Base-by-base conservation (phyloP, 2,113 vertebrate species). In the Actinemys pallida region DNA sequence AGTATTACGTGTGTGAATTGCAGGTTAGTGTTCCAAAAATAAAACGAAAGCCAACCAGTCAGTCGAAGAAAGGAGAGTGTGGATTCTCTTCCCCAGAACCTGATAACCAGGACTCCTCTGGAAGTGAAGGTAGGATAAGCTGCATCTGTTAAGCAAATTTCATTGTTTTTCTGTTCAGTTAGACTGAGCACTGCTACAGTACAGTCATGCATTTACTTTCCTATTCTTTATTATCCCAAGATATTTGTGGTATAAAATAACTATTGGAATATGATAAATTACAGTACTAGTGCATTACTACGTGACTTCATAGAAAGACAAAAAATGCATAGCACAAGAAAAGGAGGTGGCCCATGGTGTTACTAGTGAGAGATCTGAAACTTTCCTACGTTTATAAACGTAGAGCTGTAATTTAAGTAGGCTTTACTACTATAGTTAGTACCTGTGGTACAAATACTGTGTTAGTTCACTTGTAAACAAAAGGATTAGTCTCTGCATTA, bases 71-170 rank as follows among this genome's bases (percentile, higher is more conserved):
- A 97, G 98, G 98, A 49, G 98, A 99, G 94, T 99, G 99, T 78
- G 99, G 99, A 81, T 99, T 99, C 95, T 99, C 99, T 5, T 99
- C 99, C 9, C 99, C 99, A 0, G 99, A 99, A 96, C 99, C 98
- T 8, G 99, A 99, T 97, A 99, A 98, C 75, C 99, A 99, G 75
- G 99, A 99, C 96, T 99, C 99, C 1, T 99, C 99, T 80, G 99
- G 99, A 93, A 99, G 99, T 86, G 99, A 99, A 98, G 98, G 99
- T 99, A 98, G 92, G 96, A 90, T 49, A 84, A 93, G 22, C 84
- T 52, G 54, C 1, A 3, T 90, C 91, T 80, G 3, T 22, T 42
- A 50, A 47, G 76, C 5, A 83, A 27, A 94, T 14, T 27, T 8
- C 11, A 14, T 76, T 76, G 79, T 56, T 81, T 82, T 27, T 54